Percentiles rank a stretch among this genome's conserved stretches.
Conservation (phyloP, 2,797 vertebrate species). For the Falco naumanni region DNA sequence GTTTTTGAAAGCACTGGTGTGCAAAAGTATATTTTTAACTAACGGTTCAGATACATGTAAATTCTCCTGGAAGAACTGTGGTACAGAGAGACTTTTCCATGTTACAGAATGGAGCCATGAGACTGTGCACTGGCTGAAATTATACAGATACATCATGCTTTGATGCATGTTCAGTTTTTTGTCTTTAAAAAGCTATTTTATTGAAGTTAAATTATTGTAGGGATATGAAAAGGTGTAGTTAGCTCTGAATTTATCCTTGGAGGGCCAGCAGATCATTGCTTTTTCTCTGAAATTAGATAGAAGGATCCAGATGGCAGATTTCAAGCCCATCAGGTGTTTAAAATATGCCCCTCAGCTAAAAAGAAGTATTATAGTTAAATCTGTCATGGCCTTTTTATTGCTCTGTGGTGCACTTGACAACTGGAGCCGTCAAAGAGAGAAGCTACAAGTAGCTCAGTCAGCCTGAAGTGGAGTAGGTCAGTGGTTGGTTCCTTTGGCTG, state of each 20-base stretch:
- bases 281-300: constrained; percentile 65
- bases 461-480: constrained; percentile 11
- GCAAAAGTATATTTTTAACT: neutral
- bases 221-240: constrained; percentile 47
- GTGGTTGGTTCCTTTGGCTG: constrained; percentile 16
- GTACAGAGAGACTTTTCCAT: neutral
- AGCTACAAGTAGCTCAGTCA: constrained; percentile 28
- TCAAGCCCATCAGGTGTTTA: constrained; percentile 66
- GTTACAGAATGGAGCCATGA: neutral
- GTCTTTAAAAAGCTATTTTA: constrained; percentile 53
- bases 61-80: neutral
- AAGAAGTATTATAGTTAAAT: constrained; percentile 64
- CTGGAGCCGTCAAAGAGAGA: constrained; percentile 12
- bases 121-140: constrained; percentile 33
- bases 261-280: constrained; percentile 54
- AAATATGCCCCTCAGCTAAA: constrained; percentile 63
- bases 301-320: constrained; percentile 65
- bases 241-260: constrained; percentile 64
- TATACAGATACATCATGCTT: constrained; percentile 42
- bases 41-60: constrained; percentile 14
- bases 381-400: constrained; percentile 64
- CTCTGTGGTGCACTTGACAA: constrained; percentile 59
- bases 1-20: neutral
- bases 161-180: constrained; percentile 17
- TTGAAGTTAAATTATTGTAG: constrained; percentile 53